Conservation (phyloP, 2,113 vertebrate genomes). For the Brachypteracias leptosomus region DNA sequence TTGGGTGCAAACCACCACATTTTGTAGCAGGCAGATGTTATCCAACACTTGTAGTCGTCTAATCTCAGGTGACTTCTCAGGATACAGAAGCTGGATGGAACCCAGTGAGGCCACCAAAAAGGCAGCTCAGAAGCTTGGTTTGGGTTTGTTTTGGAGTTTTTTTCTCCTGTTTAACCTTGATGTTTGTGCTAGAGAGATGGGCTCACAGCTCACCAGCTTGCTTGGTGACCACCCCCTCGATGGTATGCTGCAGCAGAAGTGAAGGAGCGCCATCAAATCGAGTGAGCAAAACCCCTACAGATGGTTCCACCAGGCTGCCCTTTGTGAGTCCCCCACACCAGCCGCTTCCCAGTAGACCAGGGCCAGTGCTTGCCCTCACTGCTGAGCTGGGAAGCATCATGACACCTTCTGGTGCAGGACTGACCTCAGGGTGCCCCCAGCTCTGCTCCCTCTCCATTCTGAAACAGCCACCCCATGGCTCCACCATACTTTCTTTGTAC, state of each 20-base stretch:
- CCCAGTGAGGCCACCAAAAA: not conserved
- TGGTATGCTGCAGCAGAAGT: not conserved
- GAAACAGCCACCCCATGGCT: not conserved
- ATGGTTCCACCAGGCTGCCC: not conserved
- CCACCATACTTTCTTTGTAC: not conserved
- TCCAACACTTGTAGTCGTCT: not conserved
- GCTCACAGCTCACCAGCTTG: not conserved
- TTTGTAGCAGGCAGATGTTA: not conserved
- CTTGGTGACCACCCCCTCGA: too few species aligned
- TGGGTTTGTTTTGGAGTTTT: not conserved
- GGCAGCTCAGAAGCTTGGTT: not conserved
- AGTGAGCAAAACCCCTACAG: not conserved
- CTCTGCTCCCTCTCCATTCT: not conserved
- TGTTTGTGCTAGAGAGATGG: not conserved
- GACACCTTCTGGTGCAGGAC: not conserved
- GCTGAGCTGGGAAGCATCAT: not conserved
- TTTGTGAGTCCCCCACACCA: not conserved
- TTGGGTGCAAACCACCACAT: not conserved
- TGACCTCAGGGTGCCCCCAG: not conserved
- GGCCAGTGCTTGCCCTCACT: not conserved
- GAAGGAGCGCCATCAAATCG: not conserved
- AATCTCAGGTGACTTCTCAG: not conserved
- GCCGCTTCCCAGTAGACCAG: not conserved
- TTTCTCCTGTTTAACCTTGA: fast-evolving
- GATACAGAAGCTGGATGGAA: not conserved